Conservation (phyloP, 2,888 invertebrate species). For the Steinernema carpocapsae region DNA sequence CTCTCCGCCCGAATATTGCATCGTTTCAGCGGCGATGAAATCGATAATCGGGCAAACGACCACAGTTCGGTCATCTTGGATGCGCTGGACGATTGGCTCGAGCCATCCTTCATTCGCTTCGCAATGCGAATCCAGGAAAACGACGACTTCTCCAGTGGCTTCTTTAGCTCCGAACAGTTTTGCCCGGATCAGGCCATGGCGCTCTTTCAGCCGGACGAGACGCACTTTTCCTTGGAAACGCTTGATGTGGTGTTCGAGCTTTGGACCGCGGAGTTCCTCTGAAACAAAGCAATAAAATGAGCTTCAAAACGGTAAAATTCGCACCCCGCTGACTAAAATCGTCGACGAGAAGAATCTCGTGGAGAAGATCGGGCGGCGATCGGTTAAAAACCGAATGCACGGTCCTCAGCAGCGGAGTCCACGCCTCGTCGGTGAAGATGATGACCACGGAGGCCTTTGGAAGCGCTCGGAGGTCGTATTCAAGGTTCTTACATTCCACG, state of each 20-base stretch:
- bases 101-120: constrained; percentile 83
- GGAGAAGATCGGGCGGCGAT: constrained; percentile 78
- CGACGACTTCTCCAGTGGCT: constrained; percentile 81
- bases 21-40: constrained; percentile 82
- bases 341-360: constrained; percentile 92
- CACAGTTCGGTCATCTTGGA: constrained; percentile 80
- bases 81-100: constrained; percentile 84
- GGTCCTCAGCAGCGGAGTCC: constrained; percentile 73
- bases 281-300: constrained; percentile 51
- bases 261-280: constrained; percentile 78
- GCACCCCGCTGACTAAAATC: constrained; percentile 83
- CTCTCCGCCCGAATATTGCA: constrained; percentile 77
- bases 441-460: constrained; percentile 75
- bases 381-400: constrained; percentile 86
- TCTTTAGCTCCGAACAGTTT: constrained; percentile 78
- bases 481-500: constrained; percentile 72
- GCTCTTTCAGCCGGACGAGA: constrained; percentile 78
- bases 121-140: constrained; percentile 91
- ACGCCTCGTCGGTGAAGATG: constrained; percentile 89
- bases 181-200: constrained; percentile 87
- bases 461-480: constrained; percentile 71
- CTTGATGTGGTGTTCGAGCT: constrained; percentile 80
- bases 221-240: constrained; percentile 74
- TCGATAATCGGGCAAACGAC: constrained; percentile 94
- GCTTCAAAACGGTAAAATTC: constrained; percentile 35